A percentile compares a stretch with the other conserved stretches of the same genome.
phyloP scores from a whole-genome alignment of 2,797 vertebrate genomes.

The Okamejei kenojei region DNA sequence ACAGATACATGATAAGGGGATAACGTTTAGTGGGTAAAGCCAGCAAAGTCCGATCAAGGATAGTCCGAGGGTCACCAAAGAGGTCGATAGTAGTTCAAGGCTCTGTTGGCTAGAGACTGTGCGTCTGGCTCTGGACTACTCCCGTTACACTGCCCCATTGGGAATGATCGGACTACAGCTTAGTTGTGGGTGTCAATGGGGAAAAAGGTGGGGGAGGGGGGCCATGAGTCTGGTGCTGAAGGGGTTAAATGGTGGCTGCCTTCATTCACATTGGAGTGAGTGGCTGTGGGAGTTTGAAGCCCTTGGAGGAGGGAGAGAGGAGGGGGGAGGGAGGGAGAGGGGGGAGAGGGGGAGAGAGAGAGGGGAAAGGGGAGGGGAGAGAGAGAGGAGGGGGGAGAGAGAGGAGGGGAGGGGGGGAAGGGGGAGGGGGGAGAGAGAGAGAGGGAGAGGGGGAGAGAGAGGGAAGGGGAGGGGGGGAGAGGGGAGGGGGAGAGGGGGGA shows the following conservation, averaged over 20 bases:
- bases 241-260: not conserved
- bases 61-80: too few relatives aligned
- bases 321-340: too few relatives aligned
- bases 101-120: too few relatives aligned
- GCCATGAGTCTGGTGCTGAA: not conserved
- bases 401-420: not conserved
- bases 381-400: too few relatives aligned
- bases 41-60: too few relatives aligned
- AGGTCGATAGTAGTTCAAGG: too few relatives aligned
- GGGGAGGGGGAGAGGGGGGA: slow-evolving; percentile 42
- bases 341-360: not conserved
- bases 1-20: too few relatives aligned
- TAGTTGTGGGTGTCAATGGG: too few relatives aligned
- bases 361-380: not conserved
- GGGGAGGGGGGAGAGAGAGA: not conserved
- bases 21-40: too few relatives aligned
- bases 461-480: slow-evolving; percentile 26
- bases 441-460: slow-evolving; percentile 37
- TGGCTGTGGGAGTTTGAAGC: not conserved
- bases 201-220: not conserved
- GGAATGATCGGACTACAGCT: too few relatives aligned
- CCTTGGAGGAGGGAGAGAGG: not conserved
- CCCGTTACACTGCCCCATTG: too few relatives aligned
- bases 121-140: too few relatives aligned
- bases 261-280: not conserved